Evolutionary conservation across 2,797 vertebrate species (phyloP).

Genomic region (Chelon labrosus): DNA sequence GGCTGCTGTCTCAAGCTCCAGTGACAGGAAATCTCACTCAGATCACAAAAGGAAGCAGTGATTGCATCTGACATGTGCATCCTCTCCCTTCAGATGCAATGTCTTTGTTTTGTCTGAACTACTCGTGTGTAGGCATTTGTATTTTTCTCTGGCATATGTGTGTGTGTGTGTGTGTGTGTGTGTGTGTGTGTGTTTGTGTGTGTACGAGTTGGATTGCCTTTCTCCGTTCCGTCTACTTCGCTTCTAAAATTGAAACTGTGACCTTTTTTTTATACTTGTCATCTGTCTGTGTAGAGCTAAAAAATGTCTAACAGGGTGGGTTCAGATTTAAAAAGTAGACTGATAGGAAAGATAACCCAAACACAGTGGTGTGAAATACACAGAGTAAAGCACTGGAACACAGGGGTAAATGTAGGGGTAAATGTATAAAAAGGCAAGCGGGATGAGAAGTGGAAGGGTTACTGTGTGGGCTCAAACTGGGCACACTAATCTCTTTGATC

Average conservation of each 20-base stretch:
- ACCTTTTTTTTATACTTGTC: slow-evolving; percentile 65
- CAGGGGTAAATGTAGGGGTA: slow-evolving; percentile 14
- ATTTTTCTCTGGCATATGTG: slow-evolving; percentile 27
- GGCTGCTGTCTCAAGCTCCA: slow-evolving; percentile 64
- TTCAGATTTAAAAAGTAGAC: slow-evolving; percentile 69
- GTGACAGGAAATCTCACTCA: slow-evolving; percentile 82
- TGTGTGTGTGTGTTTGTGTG: slow-evolving; percentile 9
- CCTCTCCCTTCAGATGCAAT: slow-evolving; percentile 69
- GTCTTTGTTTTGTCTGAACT: slow-evolving; percentile 80
- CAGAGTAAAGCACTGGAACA: slow-evolving; percentile 24
- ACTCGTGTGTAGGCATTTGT: slow-evolving; percentile 55
- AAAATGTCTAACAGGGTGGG: slow-evolving; percentile 52
- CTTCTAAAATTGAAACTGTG: slow-evolving; percentile 64
- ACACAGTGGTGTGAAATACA: slow-evolving; percentile 35
- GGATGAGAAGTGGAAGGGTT: slow-evolving; percentile 71
- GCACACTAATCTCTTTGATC: slow-evolving; percentile 81
- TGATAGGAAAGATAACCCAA: slow-evolving; percentile 26
- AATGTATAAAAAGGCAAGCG: slow-evolving; percentile 64
- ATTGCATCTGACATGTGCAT: slow-evolving; percentile 81
- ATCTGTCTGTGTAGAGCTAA: slow-evolving; percentile 57
- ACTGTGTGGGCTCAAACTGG: slow-evolving; percentile 80
- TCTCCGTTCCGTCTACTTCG: slow-evolving; percentile 31
- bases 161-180: slow-evolving; percentile 15
- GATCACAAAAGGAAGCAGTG: slow-evolving; percentile 77
- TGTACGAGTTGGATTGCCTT: not conserved